Evolutionary conservation across 2,888 invertebrate species (phyloP).

Genomic region (Glyphotaelius pellucidus): DNA sequence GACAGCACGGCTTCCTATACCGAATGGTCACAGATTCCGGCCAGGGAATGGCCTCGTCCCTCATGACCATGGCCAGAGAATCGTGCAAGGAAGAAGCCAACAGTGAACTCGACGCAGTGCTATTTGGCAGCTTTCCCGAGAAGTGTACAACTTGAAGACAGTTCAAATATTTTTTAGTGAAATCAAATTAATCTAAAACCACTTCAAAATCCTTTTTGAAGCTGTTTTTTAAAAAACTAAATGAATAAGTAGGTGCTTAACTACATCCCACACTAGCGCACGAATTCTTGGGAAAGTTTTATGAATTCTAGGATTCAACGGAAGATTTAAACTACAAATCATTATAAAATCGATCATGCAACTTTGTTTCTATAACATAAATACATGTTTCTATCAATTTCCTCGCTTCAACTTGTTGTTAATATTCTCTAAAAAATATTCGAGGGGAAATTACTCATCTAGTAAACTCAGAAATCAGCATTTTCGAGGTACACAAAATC

Average conservation of each 20-base stretch:
- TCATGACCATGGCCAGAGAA: constrained; percentile 30
- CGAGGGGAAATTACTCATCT: too few relatives aligned
- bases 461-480: too few relatives aligned
- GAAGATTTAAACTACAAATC: neutral
- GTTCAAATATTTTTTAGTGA: constrained; percentile 17
- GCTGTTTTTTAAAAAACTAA: neutral
- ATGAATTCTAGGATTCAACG: neutral
- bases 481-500: too few relatives aligned
- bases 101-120: neutral
- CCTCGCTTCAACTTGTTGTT: neutral
- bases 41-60: constrained; percentile 68
- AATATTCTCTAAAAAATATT: neutral
- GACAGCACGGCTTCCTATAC: constrained; percentile 74
- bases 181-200: neutral
- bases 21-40: constrained; percentile 80
- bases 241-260: neutral
- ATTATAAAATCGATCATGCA: neutral
- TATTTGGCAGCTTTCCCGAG: constrained; percentile 5
- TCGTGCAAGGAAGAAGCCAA: constrained; percentile 15
- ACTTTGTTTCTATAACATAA: neutral
- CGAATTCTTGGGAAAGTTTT: neutral
- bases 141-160: constrained; percentile 15
- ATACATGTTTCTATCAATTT: neutral
- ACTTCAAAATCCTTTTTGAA: neutral
- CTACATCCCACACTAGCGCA: neutral